Conservation (phyloP, 2,888 invertebrate species). For the Drosophila fulvimacula region DNA sequence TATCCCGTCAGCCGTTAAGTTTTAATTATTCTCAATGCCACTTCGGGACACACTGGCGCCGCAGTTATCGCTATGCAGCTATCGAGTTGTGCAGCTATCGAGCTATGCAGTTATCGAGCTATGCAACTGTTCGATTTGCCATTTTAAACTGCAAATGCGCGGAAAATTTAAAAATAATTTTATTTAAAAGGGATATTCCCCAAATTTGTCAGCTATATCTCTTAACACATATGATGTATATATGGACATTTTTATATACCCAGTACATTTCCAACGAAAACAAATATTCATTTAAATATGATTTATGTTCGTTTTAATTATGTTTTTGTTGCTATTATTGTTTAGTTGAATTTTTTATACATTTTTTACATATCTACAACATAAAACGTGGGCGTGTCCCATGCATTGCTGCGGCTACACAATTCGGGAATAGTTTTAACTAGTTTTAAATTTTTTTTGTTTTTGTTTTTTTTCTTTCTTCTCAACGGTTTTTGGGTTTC, state of each 20-base stretch:
- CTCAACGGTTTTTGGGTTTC: neutral
- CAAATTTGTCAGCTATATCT: too few relatives aligned
- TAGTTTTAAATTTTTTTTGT: constrained; percentile 8
- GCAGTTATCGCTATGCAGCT: neutral
- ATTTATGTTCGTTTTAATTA: constrained; percentile 43
- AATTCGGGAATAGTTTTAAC: constrained; percentile 41
- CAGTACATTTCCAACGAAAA: neutral
- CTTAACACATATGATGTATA: too few relatives aligned
- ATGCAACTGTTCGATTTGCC: neutral
- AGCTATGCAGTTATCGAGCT: neutral
- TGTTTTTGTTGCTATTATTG: constrained; percentile 34
- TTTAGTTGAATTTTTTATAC: constrained; percentile 52
- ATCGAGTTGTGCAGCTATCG: neutral
- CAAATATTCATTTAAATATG: neutral
- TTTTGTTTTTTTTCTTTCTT: constrained; percentile 7
- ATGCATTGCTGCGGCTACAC: constrained; percentile 35
- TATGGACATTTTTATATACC: neutral
- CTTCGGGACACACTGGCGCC: neutral
- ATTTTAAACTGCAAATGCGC: neutral
- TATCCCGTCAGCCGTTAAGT: constrained; percentile 13
- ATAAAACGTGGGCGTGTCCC: constrained; percentile 56
- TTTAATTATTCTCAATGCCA: neutral
- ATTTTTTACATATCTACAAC: constrained; percentile 78
- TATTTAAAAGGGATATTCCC: too few relatives aligned
- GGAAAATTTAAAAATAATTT: neutral